phyloP scores from a whole-genome alignment of 2,888 invertebrate genomes.

The Phalera bucephala region DNA sequence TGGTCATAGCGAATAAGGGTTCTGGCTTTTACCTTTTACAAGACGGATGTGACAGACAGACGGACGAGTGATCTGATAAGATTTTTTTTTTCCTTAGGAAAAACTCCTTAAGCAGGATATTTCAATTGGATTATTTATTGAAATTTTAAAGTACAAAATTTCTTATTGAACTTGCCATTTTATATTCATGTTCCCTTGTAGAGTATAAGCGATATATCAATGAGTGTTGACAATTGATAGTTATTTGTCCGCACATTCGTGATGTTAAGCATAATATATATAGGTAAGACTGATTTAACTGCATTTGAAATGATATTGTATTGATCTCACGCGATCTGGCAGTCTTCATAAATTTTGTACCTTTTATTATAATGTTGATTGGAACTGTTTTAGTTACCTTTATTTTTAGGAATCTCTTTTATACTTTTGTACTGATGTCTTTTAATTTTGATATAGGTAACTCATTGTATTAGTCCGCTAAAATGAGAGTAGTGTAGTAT shows the following conservation, averaged over 20 bases:
- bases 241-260: too few species aligned
- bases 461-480: slow-evolving; percentile 15
- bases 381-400: slow-evolving; percentile 33
- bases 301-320: slow-evolving; percentile 14
- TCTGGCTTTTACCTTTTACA: too few species aligned
- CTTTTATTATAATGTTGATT: slow-evolving; percentile 14
- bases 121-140: too few species aligned
- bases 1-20: too few species aligned
- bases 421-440: slow-evolving; percentile 26
- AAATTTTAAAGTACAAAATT: slow-evolving; percentile 32
- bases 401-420: slow-evolving; percentile 26
- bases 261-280: slow-evolving; percentile 16
- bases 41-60: too few species aligned
- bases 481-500: slow-evolving; percentile 21
- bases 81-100: too few species aligned
- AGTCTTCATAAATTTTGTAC: slow-evolving; percentile 20
- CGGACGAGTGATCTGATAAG: too few species aligned
- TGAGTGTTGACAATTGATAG: slow-evolving; percentile 12
- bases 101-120: too few species aligned
- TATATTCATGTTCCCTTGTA: slow-evolving; percentile 7
- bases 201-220: slow-evolving; percentile 9
- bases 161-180: slow-evolving; percentile 4
- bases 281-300: slow-evolving; percentile 34
- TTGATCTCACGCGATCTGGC: slow-evolving; percentile 34
- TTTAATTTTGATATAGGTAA: slow-evolving; percentile 14